Evolutionary conservation across 2,888 invertebrate genomes (phyloP).

Genomic region (Sinopyrophorus schimmeli): DNA sequence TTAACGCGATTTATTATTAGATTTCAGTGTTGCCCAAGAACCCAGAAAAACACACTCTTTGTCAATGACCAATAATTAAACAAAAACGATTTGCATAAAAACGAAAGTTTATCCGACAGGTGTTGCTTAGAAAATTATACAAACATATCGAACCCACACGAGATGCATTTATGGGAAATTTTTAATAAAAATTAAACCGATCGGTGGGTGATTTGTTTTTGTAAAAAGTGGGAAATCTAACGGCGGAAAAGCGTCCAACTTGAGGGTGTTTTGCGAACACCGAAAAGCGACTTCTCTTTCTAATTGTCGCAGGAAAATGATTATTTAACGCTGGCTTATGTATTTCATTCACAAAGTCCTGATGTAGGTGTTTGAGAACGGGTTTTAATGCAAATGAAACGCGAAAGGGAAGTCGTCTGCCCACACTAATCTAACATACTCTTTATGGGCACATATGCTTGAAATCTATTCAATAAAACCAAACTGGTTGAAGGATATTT

Average conservation of each 20-base stretch:
- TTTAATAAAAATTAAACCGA: too few relatives aligned
- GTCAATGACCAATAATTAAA: too few relatives aligned
- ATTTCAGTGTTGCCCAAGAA: too few relatives aligned
- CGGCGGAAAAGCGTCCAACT: too few relatives aligned
- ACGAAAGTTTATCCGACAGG: constrained; percentile 8
- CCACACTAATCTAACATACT: constrained; percentile 40
- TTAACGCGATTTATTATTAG: too few relatives aligned
- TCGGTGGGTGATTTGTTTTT: too few relatives aligned
- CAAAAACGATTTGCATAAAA: constrained; percentile 8
- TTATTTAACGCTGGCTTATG: constrained; percentile 42
- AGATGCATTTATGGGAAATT: background rate
- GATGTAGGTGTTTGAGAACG: constrained; percentile 41
- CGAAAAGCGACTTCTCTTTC: too few relatives aligned
- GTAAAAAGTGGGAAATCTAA: too few relatives aligned
- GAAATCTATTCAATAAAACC: constrained; percentile 20
- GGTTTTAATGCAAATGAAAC: constrained; percentile 49
- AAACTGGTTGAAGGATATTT: constrained; percentile 18
- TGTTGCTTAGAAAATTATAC: constrained; percentile 20
- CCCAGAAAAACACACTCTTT: too few relatives aligned
- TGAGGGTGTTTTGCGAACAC: too few relatives aligned
- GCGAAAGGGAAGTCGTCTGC: constrained; percentile 50
- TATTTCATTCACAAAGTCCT: constrained; percentile 46
- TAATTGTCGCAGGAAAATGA: constrained; percentile 39
- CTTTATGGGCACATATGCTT: constrained; percentile 22
- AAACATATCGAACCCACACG: constrained; percentile 21